Evolutionary conservation across 2,113 vertebrate species (phyloP), one percentile per base, ranked within the genome.

Genomic region (Baryphthengus martii): DNA sequence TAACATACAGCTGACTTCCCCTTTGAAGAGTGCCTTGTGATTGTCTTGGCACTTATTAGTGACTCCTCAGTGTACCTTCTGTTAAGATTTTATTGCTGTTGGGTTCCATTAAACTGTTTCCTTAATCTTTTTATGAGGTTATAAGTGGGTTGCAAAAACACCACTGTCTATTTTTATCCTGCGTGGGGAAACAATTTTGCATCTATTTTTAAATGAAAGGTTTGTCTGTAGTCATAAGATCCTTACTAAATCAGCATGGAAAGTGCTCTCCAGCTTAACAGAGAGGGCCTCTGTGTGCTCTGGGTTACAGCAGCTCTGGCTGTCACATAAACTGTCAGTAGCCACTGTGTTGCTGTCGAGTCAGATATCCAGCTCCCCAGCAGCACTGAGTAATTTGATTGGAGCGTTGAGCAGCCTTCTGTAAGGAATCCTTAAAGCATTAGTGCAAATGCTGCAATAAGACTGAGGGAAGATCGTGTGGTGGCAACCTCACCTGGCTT

Each of bases 141-240:
- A 0, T 58, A 56, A 95, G 89, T 89, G 77, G 89, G 73, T 65
- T 94, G 40, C 65, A 79, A 89, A 77, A 95, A 62, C 70, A 70
- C 68, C 13, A 4, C 84, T 84, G 71, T 21, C 81, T 96, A 90
- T 89, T 96, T 95, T 95, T 97, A 77, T 71, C 83, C 35, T 28
- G 13, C 45, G 80, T 90, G 59, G 84, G 79, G 77, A 95, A 95
- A 67, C 73, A 50, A 66, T 90, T 93, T 87, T 78, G 56, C 4
- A 1, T 92, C 94, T 95, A 89, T 95, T 89, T 93, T 95, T 95
- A 96, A 91, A 61, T 89, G 76, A 89, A 93, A 92, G 76, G 61
- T 94, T 92, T 49, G 44, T 87, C 73, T 90, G 58, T 93, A 84
- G 78, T 90, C 86, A 58, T 63, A 90, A 92, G 76, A 92, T 73